Evolutionary conservation across 2,888 invertebrate species (phyloP), one percentile per base, ranked within the genome.

Genomic region (Icerya purchasi): DNA sequence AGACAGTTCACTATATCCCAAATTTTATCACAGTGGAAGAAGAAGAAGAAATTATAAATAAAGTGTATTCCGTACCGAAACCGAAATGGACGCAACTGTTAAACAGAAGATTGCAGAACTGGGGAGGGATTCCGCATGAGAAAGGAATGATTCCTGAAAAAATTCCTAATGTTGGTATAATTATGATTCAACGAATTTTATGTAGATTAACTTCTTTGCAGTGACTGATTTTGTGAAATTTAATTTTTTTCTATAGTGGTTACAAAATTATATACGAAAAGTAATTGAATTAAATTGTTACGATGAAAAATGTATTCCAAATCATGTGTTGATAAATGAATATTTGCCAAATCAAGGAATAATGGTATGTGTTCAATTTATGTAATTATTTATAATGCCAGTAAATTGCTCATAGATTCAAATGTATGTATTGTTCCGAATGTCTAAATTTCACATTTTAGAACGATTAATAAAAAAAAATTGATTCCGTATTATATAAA

Each of bases 61-160:
- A 82, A 65, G 81, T 96, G 22, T 82, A 88, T 68, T 73, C 75
- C 50, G 82, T 83, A 10, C 96, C 97, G 1, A 69, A 86, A 80
- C 94, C 96, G 8, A 93, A 93, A 73, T 98, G 98, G 98, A 92
- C 92, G 1, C 86, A 86, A 69, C 75, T 98, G 51, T 80, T 84
- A 21, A 85, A 92, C 69, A 78, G 97, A 64, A 78, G 94, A 63
- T 76, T 98, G n/a, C 93, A 97, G 70, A 96, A 97, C 72, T 98
- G 96, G 82, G 97, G 97, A 22, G 97, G 97, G 0, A 75, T 93
- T 60, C 94, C 96, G 1, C 92, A 92, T 70, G 79, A 78, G 19
- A 92, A 89, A 68, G 93, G 92, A 61, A 91, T 97, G 89, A 80
- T 97, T 63, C 82, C 86, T 0, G 94, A 96, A 72, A 75, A 78